A percentile compares a stretch with the other conserved stretches of the same genome.
Conservation (phyloP, 2,797 vertebrate species). For the Echeneis naucrates region DNA sequence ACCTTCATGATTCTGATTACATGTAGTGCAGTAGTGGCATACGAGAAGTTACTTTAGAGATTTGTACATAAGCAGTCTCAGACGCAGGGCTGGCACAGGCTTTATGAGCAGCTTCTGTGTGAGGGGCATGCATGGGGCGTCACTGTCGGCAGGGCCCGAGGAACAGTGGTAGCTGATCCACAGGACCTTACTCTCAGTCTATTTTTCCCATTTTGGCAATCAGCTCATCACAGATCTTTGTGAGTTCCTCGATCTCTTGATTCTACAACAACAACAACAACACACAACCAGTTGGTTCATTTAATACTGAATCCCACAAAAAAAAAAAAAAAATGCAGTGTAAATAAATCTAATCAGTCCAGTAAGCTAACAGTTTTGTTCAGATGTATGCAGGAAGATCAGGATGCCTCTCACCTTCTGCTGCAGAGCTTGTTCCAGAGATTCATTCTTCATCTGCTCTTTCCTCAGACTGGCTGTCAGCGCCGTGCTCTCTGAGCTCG, state of each 20-base stretch:
- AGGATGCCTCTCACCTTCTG: constrained; percentile 90
- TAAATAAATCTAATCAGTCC: neutral
- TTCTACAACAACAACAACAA: constrained; percentile 85
- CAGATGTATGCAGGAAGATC: neutral
- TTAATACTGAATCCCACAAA: neutral
- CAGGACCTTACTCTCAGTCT: constrained; percentile 82
- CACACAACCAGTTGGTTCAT: neutral
- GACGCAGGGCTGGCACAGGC: constrained; percentile 42
- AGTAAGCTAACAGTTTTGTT: neutral
- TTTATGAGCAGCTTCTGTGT: constrained; percentile 46
- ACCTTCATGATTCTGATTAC: constrained; percentile 40
- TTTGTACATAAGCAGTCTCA: constrained; percentile 63
- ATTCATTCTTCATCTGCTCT: constrained; percentile 97
- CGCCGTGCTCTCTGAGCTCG: constrained; percentile 90
- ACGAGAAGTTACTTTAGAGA: constrained; percentile 53
- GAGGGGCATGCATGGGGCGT: constrained; percentile 58
- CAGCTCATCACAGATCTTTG: constrained; percentile 98
- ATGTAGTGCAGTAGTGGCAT: constrained; percentile 61
- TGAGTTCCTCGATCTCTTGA: constrained; percentile 98
- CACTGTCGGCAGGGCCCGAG: constrained; percentile 39
- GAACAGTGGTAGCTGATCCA: constrained; percentile 17
- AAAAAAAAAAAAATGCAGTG: neutral
- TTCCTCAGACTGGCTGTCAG: constrained; percentile 92
- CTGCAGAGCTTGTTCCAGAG: constrained; percentile 92
- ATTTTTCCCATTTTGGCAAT: constrained; percentile 96